phyloP scores from a whole-genome alignment of 2,113 vertebrate genomes.

The Petaurus breviceps region DNA sequence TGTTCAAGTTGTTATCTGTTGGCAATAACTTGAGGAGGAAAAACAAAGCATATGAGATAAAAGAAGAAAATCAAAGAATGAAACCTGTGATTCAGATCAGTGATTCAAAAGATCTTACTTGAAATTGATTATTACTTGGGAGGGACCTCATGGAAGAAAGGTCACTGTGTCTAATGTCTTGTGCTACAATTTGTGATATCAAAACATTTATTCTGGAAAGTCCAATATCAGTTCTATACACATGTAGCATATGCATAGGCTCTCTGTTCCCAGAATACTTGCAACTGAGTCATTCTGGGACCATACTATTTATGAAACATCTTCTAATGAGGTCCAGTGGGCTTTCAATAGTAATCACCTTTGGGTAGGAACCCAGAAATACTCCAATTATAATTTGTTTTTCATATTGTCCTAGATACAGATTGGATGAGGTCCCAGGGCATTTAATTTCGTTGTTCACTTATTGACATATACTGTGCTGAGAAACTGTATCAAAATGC shows the following conservation, averaged over 20 bases:
- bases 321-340: slow-evolving; percentile 21
- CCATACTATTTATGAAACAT: background rate
- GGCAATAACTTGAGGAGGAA: slow-evolving; percentile 78
- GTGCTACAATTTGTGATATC: slow-evolving; percentile 39
- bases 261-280: background rate
- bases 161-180: slow-evolving; percentile 54
- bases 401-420: background rate
- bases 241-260: background rate
- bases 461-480: background rate
- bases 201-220: slow-evolving; percentile 41
- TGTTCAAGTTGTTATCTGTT: slow-evolving; percentile 68
- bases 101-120: slow-evolving; percentile 73
- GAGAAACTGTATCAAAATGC: background rate
- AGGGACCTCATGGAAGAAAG: slow-evolving; percentile 51
- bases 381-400: background rate
- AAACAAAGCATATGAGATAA: slow-evolving; percentile 79
- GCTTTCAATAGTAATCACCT: background rate
- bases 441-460: background rate
- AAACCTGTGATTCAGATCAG: slow-evolving; percentile 61
- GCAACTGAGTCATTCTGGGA: background rate
- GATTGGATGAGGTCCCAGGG: background rate
- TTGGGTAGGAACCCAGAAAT: background rate
- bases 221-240: background rate
- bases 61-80: slow-evolving; percentile 58
- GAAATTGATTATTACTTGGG: slow-evolving; percentile 70